These are phyloP conservation scores for Plemyria rubiginata DNA, from an alignment of 2,888 invertebrate genomes.

Conservation along the genomic window DNA sequence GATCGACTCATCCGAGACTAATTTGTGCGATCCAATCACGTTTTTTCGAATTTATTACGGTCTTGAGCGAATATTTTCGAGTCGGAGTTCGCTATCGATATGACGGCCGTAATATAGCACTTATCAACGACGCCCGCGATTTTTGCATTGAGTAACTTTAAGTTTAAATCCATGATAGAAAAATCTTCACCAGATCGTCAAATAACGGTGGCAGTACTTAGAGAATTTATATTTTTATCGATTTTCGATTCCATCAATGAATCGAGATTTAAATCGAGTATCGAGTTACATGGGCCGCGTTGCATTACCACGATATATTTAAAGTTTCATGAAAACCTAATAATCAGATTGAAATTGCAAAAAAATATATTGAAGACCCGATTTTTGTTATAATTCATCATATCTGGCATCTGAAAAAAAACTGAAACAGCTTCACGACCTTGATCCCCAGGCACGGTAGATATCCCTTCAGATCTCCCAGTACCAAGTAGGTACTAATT, in stretches of 20 bases:
- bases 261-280: slow-evolving; percentile 22
- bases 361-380: background rate
- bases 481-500: no score
- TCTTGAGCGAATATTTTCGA: slow-evolving; percentile 8
- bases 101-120: background rate
- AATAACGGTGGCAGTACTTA: background rate
- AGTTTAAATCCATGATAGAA: no score
- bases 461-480: no score
- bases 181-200: no score
- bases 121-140: no score
- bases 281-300: slow-evolving; percentile 22
- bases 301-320: slow-evolving; percentile 7
- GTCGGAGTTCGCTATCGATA: background rate
- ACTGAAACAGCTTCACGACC: no score
- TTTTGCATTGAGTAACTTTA: no score
- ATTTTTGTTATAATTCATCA: background rate
- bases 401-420: no score
- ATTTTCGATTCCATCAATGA: slow-evolving; percentile 16
- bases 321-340: slow-evolving; percentile 3
- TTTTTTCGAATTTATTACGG: slow-evolving; percentile 18
- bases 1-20: slow-evolving; percentile 26
- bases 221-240: slow-evolving; percentile 11
- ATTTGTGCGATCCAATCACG: slow-evolving; percentile 35
- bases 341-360: background rate
- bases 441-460: no score